These are phyloP conservation scores for Pelvicachromis taeniatus DNA, from an alignment of 2,113 vertebrate species.

Conservation along the genomic window DNA sequence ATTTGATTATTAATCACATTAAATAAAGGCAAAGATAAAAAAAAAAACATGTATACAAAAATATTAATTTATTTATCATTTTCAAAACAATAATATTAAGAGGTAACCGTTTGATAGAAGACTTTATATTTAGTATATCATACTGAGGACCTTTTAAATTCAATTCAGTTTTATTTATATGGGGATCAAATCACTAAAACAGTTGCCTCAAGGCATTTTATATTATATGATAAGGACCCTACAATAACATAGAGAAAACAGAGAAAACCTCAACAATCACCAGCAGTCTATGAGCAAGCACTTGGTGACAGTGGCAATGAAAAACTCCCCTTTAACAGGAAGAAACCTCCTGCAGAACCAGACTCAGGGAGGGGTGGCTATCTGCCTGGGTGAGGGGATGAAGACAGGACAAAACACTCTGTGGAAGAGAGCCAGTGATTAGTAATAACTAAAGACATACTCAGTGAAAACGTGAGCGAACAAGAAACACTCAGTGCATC, in stretches of 20 bases:
- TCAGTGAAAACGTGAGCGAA: background rate
- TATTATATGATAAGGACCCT: background rate
- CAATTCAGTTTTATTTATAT: background rate
- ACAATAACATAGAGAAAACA: background rate
- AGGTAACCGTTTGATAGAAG: background rate
- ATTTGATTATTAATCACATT: background rate
- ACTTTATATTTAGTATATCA: background rate
- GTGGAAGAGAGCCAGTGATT: background rate
- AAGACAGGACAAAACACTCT: background rate
- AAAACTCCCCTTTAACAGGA: background rate
- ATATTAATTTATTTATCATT: background rate
- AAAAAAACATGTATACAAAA: background rate
- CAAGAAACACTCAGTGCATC: background rate
- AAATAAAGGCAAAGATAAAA: rapidly evolving
- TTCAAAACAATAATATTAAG: background rate
- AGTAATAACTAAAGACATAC: background rate
- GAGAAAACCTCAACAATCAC: background rate
- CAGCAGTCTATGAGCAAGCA: background rate
- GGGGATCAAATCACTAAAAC: background rate
- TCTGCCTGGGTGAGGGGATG: background rate
- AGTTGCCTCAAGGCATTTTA: background rate
- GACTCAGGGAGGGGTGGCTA: rapidly evolving
- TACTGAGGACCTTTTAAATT: background rate
- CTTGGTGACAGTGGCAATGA: background rate
- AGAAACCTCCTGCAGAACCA: background rate